A percentile compares a stretch with the other conserved stretches of the same genome.
Evolutionary conservation across 2,888 invertebrate species (phyloP).

Genomic region (Thysanoteuthis rhombus): DNA sequence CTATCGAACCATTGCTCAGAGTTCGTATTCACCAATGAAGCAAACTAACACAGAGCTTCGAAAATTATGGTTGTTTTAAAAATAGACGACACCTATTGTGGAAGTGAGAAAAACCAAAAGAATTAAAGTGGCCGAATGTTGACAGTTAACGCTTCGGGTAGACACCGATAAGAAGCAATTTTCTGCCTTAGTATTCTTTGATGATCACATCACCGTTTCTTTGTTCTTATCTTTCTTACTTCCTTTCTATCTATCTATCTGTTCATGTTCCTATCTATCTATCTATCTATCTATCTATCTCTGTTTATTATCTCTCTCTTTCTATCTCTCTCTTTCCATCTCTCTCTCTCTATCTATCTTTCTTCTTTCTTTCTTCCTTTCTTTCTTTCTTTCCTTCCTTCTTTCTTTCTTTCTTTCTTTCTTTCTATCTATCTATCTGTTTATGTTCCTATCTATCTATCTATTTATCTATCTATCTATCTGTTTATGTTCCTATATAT

Average conservation of each 20-base stretch:
- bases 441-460: too few species aligned
- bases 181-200: background rate
- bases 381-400: background rate
- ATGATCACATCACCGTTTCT: too few species aligned
- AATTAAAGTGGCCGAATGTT: background rate
- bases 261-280: background rate
- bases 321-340: background rate
- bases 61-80: background rate
- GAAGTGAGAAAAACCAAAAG: background rate
- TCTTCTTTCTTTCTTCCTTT: background rate
- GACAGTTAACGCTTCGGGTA: background rate
- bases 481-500: too few species aligned
- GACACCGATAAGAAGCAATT: background rate
- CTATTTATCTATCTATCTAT: too few species aligned
- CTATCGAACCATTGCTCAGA: background rate
- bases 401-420: background rate
- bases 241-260: background rate
- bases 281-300: background rate
- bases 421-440: background rate
- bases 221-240: background rate
- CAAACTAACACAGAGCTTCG: background rate
- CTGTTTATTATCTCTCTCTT: background rate
- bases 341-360: background rate
- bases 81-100: background rate
- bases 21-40: too few species aligned